A percentile compares a stretch with the other conserved stretches of the same genome.
These are phyloP conservation scores for Apistogramma diplotaenia DNA, from an alignment of 2,113 vertebrate genomes.

Conservation along the genomic window DNA sequence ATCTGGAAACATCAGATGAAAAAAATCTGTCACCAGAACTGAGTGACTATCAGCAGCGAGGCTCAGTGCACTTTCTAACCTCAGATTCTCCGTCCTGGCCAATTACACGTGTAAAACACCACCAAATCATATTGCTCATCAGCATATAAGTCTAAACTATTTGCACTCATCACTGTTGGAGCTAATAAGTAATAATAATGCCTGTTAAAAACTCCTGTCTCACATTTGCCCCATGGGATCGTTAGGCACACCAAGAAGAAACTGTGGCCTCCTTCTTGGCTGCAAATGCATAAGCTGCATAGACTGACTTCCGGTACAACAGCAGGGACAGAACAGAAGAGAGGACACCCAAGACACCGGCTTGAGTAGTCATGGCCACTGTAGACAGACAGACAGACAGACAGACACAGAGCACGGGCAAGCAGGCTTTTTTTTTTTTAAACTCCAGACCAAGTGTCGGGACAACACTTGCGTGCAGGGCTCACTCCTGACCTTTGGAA, in stretches of 20 bases:
- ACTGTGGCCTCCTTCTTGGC: conserved; percentile 23
- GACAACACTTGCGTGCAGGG: conserved; percentile 80
- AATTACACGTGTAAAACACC: background rate
- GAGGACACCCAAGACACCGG: conserved; percentile 52
- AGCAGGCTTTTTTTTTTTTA: conserved; percentile 30
- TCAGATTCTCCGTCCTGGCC: background rate
- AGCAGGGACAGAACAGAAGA: conserved; percentile 6
- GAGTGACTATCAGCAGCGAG: too few relatives aligned
- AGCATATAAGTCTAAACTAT: conserved; percentile 20
- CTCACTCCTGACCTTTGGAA: conserved; percentile 80
- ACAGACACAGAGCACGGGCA: conserved; percentile 61
- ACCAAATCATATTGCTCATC: conserved; percentile 10
- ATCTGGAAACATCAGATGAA: background rate
- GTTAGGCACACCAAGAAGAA: background rate
- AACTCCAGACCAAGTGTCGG: conserved; percentile 70
- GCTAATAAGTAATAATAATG: conserved; percentile 34
- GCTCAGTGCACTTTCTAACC: background rate
- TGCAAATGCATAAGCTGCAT: conserved; percentile 23
- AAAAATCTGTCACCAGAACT: conserved; percentile 7
- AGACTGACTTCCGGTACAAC: conserved; percentile 44
- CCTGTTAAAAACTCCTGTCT: conserved; percentile 7
- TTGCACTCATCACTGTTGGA: conserved; percentile 4
- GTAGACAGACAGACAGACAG: conserved; percentile 56
- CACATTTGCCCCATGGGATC: conserved; percentile 14
- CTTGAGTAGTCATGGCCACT: conserved; percentile 31